Evolutionary conservation across 2,888 invertebrate species (phyloP).

Genomic region (Papilio protenor): DNA sequence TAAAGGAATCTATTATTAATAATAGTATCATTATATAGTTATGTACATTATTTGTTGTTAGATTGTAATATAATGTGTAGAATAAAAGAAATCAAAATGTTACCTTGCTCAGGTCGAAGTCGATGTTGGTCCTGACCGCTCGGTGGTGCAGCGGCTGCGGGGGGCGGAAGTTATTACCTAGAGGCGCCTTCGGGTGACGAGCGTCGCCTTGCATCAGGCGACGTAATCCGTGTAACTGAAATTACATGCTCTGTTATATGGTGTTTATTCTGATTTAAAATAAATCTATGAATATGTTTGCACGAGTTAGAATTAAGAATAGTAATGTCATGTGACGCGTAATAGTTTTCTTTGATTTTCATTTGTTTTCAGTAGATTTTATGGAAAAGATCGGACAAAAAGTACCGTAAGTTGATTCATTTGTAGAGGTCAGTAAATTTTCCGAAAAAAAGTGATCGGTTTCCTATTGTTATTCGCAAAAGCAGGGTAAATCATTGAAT

Average conservation of each 20-base stretch:
- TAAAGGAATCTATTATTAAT: too few species aligned
- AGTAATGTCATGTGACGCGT: background rate
- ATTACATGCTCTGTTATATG: conserved; percentile 49
- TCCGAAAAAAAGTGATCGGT: conserved; percentile 20
- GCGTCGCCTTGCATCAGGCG: conserved; percentile 95
- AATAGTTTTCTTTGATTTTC: too few species aligned
- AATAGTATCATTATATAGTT: too few species aligned
- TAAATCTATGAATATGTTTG: background rate
- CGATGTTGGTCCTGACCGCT: conserved; percentile 97
- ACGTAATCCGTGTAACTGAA: conserved; percentile 91
- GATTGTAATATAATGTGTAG: background rate
- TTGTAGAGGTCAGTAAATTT: background rate
- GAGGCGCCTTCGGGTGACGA: conserved; percentile 93
- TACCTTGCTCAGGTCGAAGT: conserved; percentile 94
- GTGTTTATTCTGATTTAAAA: background rate
- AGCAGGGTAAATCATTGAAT: conserved; percentile 40
- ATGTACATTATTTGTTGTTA: too few species aligned
- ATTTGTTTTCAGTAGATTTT: background rate
- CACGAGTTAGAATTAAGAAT: background rate
- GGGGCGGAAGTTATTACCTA: conserved; percentile 98
- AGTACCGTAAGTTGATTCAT: background rate
- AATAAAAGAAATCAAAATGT: conserved; percentile 40
- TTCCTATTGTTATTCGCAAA: conserved; percentile 38
- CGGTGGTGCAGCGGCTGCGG: conserved; percentile 97
- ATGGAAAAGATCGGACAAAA: background rate